Evolutionary conservation across 1,140 invertebrate genomes (phyloP).

Genomic region (Leptopilina clavipes): DNA sequence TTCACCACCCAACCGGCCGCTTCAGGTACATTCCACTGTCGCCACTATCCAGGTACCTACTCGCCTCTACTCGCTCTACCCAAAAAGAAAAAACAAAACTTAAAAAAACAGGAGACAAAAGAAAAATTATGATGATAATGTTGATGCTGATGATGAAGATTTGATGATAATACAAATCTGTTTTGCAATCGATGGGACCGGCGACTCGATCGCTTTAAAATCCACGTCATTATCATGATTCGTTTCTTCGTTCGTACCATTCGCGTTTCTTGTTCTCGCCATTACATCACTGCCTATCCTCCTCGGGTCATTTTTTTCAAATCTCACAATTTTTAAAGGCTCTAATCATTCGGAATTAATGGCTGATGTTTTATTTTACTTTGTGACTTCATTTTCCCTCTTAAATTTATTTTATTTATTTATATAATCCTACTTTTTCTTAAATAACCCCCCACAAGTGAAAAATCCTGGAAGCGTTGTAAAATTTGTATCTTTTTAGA

Average conservation of each 20-base stretch:
- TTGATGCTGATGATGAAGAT: background rate
- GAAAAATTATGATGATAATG: constrained; percentile 19
- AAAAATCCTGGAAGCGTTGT: constrained; percentile 10
- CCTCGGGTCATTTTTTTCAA: background rate
- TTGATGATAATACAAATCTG: constrained; percentile 22
- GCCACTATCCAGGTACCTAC: constrained; percentile 80
- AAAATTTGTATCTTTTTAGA: background rate
- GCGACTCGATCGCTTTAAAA: constrained; percentile 40
- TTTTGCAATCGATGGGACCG: constrained; percentile 47
- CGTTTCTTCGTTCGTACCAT: constrained; percentile 27
- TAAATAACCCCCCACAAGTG: background rate
- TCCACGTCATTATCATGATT: constrained; percentile 40
- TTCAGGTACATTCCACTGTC: constrained; percentile 90
- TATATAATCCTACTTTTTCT: background rate
- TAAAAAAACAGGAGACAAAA: constrained; percentile 20
- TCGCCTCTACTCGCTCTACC: constrained; percentile 76
- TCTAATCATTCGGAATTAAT: background rate
- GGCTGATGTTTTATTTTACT: background rate
- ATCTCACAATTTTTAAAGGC: background rate
- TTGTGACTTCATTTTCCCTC: background rate
- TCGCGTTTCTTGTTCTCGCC: constrained; percentile 32
- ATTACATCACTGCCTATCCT: constrained; percentile 33
- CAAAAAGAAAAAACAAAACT: constrained; percentile 57
- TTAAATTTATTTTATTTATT: background rate
- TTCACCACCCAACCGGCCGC: constrained; percentile 93